Conservation (phyloP, 2,888 invertebrate species). For the Tinea semifulvella region DNA sequence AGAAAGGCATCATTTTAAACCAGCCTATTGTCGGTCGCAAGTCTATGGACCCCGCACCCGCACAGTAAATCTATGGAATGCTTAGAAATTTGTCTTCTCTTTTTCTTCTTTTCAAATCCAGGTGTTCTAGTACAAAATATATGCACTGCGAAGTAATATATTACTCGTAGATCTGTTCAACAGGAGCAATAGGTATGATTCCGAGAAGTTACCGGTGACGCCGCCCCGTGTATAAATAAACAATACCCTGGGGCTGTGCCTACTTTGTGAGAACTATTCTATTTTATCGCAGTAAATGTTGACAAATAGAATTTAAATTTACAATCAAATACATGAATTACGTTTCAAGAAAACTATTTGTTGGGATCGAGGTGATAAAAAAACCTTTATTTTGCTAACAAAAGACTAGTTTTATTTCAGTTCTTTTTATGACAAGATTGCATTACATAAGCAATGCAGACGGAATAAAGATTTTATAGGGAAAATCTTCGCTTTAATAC, state of each 20-base stretch:
- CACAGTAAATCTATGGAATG: too few species aligned
- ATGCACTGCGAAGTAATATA: too few species aligned
- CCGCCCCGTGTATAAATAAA: not conserved
- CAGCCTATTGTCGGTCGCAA: too few species aligned
- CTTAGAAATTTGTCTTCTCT: too few species aligned
- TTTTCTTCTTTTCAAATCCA: too few species aligned
- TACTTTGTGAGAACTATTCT: not conserved
- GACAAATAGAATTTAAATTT: conserved; percentile 7
- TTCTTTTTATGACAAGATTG: conserved; percentile 9
- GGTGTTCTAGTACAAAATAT: too few species aligned
- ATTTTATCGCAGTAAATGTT: conserved; percentile 6
- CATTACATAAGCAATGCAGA: not conserved
- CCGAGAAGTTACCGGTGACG: too few species aligned
- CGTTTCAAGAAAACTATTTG: conserved; percentile 4
- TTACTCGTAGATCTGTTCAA: too few species aligned
- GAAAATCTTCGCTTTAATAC: too few species aligned
- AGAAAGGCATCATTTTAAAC: too few species aligned
- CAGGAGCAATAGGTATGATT: too few species aligned
- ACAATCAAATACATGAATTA: not conserved
- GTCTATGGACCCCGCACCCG: too few species aligned
- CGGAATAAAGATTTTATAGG: not conserved
- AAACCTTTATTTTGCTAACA: not conserved
- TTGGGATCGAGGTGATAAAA: conserved; percentile 1
- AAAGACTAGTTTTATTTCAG: conserved; percentile 1
- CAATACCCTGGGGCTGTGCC: not conserved